phyloP scores from a whole-genome alignment of 2,888 invertebrate genomes.

The Pecten maximus region DNA sequence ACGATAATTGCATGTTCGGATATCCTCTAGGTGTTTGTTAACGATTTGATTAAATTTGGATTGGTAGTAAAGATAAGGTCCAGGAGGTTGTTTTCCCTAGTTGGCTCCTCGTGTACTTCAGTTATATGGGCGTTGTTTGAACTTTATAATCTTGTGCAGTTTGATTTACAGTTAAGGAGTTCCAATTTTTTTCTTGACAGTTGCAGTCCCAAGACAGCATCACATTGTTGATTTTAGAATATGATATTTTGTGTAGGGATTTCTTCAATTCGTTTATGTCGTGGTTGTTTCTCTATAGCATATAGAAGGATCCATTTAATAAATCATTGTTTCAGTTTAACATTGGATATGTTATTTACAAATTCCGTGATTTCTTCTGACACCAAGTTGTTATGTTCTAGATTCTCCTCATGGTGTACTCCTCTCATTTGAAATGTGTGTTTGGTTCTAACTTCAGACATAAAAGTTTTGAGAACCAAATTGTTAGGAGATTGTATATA shows the following conservation, averaged over 20 bases:
- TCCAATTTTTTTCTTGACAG: conserved; percentile 39
- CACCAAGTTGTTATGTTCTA: too few species aligned
- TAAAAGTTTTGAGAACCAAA: too few species aligned
- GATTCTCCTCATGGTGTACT: conserved; percentile 50
- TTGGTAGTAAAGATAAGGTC: conserved; percentile 44
- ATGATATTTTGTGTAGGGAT: background rate
- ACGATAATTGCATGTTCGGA: conserved; percentile 30
- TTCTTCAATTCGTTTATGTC: background rate
- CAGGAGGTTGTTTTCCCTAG: conserved; percentile 41
- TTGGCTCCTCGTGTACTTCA: too few species aligned
- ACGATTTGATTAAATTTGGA: conserved; percentile 40
- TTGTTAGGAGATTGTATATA: too few species aligned
- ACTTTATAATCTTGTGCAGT: too few species aligned
- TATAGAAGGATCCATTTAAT: background rate
- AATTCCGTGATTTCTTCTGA: conserved; percentile 54
- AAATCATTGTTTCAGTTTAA: conserved; percentile 44
- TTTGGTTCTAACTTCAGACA: too few species aligned
- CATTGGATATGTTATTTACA: conserved; percentile 52
- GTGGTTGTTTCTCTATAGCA: conserved; percentile 16
- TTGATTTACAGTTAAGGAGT: too few species aligned
- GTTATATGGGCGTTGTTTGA: too few species aligned
- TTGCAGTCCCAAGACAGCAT: conserved; percentile 41
- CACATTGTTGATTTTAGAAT: background rate
- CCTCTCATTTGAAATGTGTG: conserved; percentile 55
- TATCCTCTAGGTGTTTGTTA: background rate